Conservation (phyloP, 2,113 vertebrate genomes). For the Ammodramus savannarum region DNA sequence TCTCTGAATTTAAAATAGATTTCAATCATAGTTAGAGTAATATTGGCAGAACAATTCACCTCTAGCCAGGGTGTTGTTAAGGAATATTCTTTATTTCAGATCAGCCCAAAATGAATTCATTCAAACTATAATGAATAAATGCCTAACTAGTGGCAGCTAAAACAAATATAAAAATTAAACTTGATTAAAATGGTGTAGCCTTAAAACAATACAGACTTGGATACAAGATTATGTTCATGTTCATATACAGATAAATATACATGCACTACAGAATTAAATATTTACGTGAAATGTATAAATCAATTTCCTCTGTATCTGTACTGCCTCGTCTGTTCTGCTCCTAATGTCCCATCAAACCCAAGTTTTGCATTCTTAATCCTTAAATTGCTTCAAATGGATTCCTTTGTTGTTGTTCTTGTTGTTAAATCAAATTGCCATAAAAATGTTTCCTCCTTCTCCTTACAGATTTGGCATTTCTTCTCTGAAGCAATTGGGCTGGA, state of each 20-base stretch:
- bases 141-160: background rate
- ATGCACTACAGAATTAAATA: background rate
- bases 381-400: background rate
- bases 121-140: background rate
- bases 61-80: background rate
- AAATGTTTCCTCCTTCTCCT: slow-evolving; percentile 3
- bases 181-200: background rate
- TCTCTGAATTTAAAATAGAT: background rate
- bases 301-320: background rate
- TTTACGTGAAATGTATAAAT: background rate
- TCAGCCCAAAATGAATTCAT: background rate
- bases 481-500: slow-evolving; percentile 33
- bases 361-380: background rate
- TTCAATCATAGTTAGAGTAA: background rate
- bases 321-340: background rate
- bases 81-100: background rate
- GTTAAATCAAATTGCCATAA: slow-evolving; percentile 23
- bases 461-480: slow-evolving; percentile 30
- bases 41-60: background rate
- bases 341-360: background rate
- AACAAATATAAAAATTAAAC: background rate
- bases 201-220: background rate
- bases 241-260: background rate
- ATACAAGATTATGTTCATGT: background rate
- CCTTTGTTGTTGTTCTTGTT: background rate